phyloP scores from a whole-genome alignment of 2,888 invertebrate species.

The Scaptomyza reducta region DNA sequence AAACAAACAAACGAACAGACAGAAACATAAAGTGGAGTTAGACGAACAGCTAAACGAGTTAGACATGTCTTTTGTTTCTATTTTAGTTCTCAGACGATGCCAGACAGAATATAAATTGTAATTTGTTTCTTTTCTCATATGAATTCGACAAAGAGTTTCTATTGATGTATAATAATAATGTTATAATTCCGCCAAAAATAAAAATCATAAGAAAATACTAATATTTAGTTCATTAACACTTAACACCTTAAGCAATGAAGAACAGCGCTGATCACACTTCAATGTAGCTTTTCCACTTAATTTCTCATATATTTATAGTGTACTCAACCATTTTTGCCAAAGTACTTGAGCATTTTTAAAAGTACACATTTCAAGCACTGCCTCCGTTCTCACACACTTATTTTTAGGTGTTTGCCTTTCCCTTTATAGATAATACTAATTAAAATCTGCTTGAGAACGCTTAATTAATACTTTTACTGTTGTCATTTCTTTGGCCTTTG shows the following conservation, averaged over 20 bases:
- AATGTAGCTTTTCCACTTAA: not conserved
- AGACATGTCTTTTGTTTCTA: slow-evolving; percentile 4
- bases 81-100: slow-evolving; percentile 21
- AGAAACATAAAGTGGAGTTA: slow-evolving; percentile 1
- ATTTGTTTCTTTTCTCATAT: slow-evolving; percentile 12
- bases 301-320: not conserved
- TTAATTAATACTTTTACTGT: slow-evolving; percentile 48
- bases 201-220: not conserved
- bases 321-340: not conserved
- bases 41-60: not conserved
- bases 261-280: not conserved
- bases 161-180: too few species aligned
- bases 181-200: too few species aligned
- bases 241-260: not conserved
- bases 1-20: slow-evolving; percentile 18
- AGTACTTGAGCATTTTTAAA: not conserved
- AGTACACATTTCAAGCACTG: slow-evolving; percentile 3
- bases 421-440: slow-evolving; percentile 43
- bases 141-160: not conserved
- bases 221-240: not conserved
- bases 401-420: slow-evolving; percentile 4
- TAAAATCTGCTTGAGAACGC: slow-evolving; percentile 28
- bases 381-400: not conserved
- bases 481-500: slow-evolving; percentile 19
- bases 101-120: slow-evolving; percentile 38